Conservation (phyloP, 2,888 invertebrate genomes). For the Acleris emargana region DNA sequence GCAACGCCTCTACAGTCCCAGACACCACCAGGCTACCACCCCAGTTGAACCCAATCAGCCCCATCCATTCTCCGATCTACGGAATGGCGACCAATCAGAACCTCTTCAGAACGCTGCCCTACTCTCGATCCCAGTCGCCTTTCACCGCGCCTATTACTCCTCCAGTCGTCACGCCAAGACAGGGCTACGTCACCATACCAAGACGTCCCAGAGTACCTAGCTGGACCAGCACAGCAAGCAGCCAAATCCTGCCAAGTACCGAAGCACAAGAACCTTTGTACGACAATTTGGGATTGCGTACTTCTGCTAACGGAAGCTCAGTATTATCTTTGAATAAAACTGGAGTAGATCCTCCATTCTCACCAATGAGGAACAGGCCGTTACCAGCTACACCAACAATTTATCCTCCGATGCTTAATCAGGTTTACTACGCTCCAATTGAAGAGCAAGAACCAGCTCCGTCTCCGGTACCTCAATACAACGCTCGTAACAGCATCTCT, state of each 20-base stretch:
- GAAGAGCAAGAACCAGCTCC: slow-evolving; percentile 81
- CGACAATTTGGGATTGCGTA: slow-evolving; percentile 92
- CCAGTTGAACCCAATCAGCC: slow-evolving; percentile 85
- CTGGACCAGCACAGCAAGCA: slow-evolving; percentile 88
- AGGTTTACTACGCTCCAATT: slow-evolving; percentile 79
- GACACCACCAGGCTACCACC: slow-evolving; percentile 86
- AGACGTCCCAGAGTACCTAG: slow-evolving; percentile 92
- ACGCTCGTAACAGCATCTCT: slow-evolving; percentile 78
- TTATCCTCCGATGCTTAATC: slow-evolving; percentile 71
- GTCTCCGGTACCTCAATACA: slow-evolving; percentile 72
- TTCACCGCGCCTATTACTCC: slow-evolving; percentile 86
- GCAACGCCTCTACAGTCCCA: slow-evolving; percentile 91
- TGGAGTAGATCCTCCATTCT: slow-evolving; percentile 79
- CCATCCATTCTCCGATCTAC: slow-evolving; percentile 86
- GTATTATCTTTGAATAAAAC: slow-evolving; percentile 90
- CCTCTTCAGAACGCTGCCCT: slow-evolving; percentile 91
- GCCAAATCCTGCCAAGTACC: slow-evolving; percentile 76
- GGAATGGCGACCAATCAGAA: slow-evolving; percentile 85
- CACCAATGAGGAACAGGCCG: slow-evolving; percentile 86
- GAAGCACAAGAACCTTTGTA: slow-evolving; percentile 90
- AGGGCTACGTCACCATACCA: slow-evolving; percentile 94
- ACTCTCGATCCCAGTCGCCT: slow-evolving; percentile 90
- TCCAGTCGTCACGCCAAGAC: slow-evolving; percentile 88
- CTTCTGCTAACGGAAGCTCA: slow-evolving; percentile 94
- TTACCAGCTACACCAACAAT: slow-evolving; percentile 85